A percentile compares a stretch with the other conserved stretches of the same genome.
Evolutionary conservation across 1,140 invertebrate species (phyloP).

Genomic region (Drosophila lacertosa): DNA sequence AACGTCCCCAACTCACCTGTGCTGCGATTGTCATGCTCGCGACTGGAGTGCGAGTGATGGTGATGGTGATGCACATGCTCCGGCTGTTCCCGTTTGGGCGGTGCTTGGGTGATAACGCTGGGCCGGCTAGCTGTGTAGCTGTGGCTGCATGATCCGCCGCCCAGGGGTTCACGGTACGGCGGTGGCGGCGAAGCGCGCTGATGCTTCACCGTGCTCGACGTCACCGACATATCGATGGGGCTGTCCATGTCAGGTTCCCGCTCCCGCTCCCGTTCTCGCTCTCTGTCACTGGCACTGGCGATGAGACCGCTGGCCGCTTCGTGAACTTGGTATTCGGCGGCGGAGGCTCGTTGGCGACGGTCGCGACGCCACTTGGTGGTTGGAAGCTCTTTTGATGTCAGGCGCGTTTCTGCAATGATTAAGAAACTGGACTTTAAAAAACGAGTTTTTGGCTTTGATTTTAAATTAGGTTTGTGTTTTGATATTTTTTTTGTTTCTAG

Average conservation of each 20-base stretch:
- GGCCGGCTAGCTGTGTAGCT: slow-evolving; percentile 68
- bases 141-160: slow-evolving; percentile 60
- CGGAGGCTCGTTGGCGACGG: slow-evolving; percentile 84
- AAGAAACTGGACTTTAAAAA: slow-evolving; percentile 24
- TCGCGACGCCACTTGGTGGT: slow-evolving; percentile 88
- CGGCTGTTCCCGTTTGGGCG: slow-evolving; percentile 73
- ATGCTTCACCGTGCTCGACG: slow-evolving; percentile 68
- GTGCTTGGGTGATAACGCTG: slow-evolving; percentile 84
- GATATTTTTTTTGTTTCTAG: background rate
- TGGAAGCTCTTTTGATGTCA: slow-evolving; percentile 86
- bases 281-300: slow-evolving; percentile 35
- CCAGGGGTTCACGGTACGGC: slow-evolving; percentile 80
- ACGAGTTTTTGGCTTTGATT: slow-evolving; percentile 30
- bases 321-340: slow-evolving; percentile 81
- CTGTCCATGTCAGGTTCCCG: slow-evolving; percentile 66
- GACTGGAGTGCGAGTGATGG: slow-evolving; percentile 52
- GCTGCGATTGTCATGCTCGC: slow-evolving; percentile 67
- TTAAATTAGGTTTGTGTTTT: slow-evolving; percentile 8
- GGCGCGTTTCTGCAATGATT: slow-evolving; percentile 72
- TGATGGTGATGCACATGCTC: slow-evolving; percentile 28
- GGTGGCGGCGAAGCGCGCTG: slow-evolving; percentile 79
- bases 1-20: slow-evolving; percentile 53
- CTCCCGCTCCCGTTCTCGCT: slow-evolving; percentile 39
- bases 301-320: slow-evolving; percentile 38
- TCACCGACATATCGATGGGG: slow-evolving; percentile 84